Evolutionary conservation across 2,113 vertebrate genomes (phyloP).

Genomic region (Callocephalon fimbriatum): DNA sequence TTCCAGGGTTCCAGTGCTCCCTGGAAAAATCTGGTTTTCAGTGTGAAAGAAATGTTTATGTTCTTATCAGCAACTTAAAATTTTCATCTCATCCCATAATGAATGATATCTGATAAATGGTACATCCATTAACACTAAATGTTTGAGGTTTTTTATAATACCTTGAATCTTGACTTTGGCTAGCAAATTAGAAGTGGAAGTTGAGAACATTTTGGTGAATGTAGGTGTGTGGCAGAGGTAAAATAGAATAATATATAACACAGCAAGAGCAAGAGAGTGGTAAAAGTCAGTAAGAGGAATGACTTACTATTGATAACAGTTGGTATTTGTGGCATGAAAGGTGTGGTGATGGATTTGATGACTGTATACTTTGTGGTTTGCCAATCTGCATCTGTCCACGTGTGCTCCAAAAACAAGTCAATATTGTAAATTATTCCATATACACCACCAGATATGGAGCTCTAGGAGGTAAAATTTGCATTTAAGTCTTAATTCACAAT

Average conservation of each 20-base stretch:
- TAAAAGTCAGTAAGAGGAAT: neutral
- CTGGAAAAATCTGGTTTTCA: neutral
- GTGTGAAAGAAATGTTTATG: neutral
- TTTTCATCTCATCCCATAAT: neutral
- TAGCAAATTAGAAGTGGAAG: neutral
- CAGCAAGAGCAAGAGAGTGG: neutral
- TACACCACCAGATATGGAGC: conserved; percentile 29
- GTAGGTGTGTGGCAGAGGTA: neutral
- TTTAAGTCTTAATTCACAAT: neutral
- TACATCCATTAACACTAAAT: neutral
- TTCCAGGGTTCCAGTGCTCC: neutral
- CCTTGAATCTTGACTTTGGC: neutral
- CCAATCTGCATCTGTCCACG: conserved; percentile 52
- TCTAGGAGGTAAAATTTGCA: conserved; percentile 47
- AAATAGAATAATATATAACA: neutral
- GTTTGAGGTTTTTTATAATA: neutral
- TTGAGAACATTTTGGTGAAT: neutral
- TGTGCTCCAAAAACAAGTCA: conserved; percentile 65
- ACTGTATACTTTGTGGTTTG: conserved; percentile 59
- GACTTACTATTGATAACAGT: conserved; percentile 61
- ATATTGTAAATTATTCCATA: conserved; percentile 63
- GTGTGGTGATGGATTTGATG: conserved; percentile 59
- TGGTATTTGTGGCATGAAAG: conserved; percentile 63
- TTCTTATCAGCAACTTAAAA: neutral
- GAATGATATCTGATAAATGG: neutral